phyloP scores from a whole-genome alignment of 2,797 vertebrate genomes.

The Diglossa cyanea region DNA sequence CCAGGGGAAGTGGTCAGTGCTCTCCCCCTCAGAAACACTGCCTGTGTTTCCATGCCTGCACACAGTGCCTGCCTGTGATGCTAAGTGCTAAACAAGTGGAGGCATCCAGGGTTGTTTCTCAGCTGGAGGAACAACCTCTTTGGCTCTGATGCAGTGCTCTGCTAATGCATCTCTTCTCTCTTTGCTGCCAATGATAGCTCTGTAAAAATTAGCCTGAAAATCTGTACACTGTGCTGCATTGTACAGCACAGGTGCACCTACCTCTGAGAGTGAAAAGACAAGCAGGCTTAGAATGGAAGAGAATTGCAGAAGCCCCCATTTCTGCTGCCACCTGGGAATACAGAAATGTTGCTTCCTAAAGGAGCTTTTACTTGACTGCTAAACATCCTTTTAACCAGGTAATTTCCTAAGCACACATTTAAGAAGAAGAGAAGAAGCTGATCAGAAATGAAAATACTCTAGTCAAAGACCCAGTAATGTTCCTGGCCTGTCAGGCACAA shows the following conservation, averaged over 20 bases:
- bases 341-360: not conserved
- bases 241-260: not conserved
- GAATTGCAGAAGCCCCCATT: not conserved
- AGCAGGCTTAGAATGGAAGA: not conserved
- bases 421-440: not conserved
- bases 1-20: rapidly evolving
- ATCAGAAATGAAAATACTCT: not conserved
- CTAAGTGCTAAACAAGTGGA: not conserved
- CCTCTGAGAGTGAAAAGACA: not conserved
- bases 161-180: not conserved
- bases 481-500: not conserved
- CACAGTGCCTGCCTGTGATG: not conserved
- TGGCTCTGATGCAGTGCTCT: not conserved
- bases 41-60: not conserved
- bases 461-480: not conserved
- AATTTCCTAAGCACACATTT: not conserved
- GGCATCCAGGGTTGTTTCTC: not conserved
- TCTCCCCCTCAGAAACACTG: not conserved
- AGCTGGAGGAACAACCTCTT: not conserved
- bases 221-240: rapidly evolving
- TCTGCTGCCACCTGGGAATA: not conserved
- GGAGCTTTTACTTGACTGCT: not conserved
- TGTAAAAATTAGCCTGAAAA: not conserved
- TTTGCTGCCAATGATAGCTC: not conserved
- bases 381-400: not conserved